Evolutionary conservation across 2,797 vertebrate species (phyloP).

Genomic region (Poecilia wingei): DNA sequence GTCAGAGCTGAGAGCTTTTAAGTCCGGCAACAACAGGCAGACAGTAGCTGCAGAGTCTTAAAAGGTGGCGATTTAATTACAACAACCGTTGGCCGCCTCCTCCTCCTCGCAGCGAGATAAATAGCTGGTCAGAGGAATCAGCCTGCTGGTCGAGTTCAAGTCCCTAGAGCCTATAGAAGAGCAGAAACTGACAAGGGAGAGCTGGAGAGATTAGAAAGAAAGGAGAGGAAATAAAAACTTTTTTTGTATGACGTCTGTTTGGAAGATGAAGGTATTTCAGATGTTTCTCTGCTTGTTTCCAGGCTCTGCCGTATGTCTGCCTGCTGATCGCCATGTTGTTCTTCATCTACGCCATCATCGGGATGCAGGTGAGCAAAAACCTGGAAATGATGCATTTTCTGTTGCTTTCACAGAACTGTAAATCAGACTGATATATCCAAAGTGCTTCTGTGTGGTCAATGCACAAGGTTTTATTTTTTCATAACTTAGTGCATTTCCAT

Average conservation of each 20-base stretch:
- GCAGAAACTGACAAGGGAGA: constrained; percentile 25
- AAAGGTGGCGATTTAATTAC: constrained; percentile 67
- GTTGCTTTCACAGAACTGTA: background rate
- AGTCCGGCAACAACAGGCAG: constrained; percentile 60
- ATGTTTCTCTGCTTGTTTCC: constrained; percentile 36
- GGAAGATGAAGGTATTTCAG: constrained; percentile 1
- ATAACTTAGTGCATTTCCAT: too few species aligned
- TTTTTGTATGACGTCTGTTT: background rate
- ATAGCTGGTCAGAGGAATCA: constrained; percentile 46
- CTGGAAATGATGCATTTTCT: background rate
- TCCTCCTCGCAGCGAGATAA: constrained; percentile 25
- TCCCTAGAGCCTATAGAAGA: constrained; percentile 30
- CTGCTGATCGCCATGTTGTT: constrained; percentile 99
- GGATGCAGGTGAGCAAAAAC: constrained; percentile 90
- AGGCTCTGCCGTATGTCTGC: constrained; percentile 97
- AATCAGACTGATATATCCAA: background rate
- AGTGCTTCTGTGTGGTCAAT: background rate
- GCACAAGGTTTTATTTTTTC: too few species aligned
- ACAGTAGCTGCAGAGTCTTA: constrained; percentile 52
- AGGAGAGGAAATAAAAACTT: background rate
- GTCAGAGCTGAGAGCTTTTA: constrained; percentile 65
- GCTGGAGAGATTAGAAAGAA: constrained; percentile 10
- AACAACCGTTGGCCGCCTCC: constrained; percentile 35
- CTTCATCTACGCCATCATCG: constrained; percentile 99
- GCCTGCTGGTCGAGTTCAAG: constrained; percentile 30